phyloP scores from a whole-genome alignment of 2,888 invertebrate species.

The Aphidius colemani region DNA sequence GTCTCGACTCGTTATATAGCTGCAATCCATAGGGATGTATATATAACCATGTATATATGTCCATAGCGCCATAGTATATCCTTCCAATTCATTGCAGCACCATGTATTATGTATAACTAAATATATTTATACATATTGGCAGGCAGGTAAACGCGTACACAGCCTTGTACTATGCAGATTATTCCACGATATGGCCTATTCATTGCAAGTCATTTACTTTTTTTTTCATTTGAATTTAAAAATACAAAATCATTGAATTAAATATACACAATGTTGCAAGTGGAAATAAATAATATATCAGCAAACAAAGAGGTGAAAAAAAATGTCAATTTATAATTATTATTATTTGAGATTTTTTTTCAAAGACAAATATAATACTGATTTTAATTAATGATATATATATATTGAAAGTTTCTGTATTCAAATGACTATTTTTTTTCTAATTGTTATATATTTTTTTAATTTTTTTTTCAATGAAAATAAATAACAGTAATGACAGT shows the following conservation, averaged over 20 bases:
- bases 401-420: no score
- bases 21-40: constrained; percentile 17
- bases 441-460: no score
- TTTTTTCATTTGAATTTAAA: no score
- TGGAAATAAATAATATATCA: neutral
- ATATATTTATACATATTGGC: no score
- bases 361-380: no score
- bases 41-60: constrained; percentile 11
- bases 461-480: no score
- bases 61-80: constrained; percentile 17
- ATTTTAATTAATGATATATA: no score
- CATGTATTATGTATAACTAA: no score
- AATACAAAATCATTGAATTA: no score
- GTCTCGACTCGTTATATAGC: constrained; percentile 25
- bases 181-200: constrained; percentile 55
- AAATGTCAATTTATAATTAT: constrained; percentile 14
- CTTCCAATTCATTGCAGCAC: constrained; percentile 16
- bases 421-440: no score
- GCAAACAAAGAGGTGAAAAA: neutral
- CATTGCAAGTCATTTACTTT: constrained; percentile 53
- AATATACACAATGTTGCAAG: neutral
- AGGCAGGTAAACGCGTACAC: constrained; percentile 4
- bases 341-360: constrained; percentile 9
- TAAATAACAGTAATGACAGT: no score
- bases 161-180: constrained; percentile 55